These are phyloP conservation scores for Hirundichthys speculiger DNA, from an alignment of 2,113 vertebrate genomes.

Conservation along the genomic window DNA sequence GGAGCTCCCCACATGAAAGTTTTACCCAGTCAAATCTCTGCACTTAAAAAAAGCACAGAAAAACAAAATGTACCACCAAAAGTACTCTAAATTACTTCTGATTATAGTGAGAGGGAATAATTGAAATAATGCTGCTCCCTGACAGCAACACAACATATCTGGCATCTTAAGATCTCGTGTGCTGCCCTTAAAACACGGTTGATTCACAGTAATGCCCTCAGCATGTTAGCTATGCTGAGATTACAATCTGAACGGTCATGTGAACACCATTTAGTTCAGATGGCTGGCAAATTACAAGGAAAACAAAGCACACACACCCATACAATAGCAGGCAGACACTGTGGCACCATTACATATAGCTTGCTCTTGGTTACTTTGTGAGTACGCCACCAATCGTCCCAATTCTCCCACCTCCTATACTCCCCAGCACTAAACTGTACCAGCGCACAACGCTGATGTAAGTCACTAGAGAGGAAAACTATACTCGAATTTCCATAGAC, in stretches of 20 bases:
- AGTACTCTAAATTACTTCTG: conserved; percentile 23
- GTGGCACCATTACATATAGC: conserved; percentile 34
- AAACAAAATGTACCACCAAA: conserved; percentile 13
- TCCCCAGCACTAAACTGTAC: background rate
- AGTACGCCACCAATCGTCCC: too few species aligned
- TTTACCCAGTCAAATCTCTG: conserved; percentile 2
- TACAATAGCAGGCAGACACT: conserved; percentile 42
- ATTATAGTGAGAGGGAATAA: conserved; percentile 22
- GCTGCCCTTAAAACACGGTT: conserved; percentile 51
- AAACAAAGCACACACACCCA: conserved; percentile 45
- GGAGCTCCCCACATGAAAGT: background rate
- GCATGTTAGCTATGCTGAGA: conserved; percentile 46
- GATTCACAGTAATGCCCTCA: conserved; percentile 38
- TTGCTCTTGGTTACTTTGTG: conserved; percentile 5
- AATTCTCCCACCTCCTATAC: conserved; percentile 9
- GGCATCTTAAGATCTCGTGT: conserved; percentile 30
- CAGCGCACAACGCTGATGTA: background rate
- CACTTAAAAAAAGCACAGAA: conserved; percentile 8
- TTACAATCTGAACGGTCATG: conserved; percentile 65
- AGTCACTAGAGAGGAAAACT: conserved; percentile 4
- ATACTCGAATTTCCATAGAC: conserved; percentile 25
- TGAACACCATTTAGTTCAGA: conserved; percentile 48
- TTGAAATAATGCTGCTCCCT: conserved; percentile 30
- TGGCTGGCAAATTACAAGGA: conserved; percentile 39
- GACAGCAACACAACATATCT: conserved; percentile 24